These are phyloP conservation scores for Tachina fera DNA, from an alignment of 2,888 invertebrate genomes.

Conservation along the genomic window DNA sequence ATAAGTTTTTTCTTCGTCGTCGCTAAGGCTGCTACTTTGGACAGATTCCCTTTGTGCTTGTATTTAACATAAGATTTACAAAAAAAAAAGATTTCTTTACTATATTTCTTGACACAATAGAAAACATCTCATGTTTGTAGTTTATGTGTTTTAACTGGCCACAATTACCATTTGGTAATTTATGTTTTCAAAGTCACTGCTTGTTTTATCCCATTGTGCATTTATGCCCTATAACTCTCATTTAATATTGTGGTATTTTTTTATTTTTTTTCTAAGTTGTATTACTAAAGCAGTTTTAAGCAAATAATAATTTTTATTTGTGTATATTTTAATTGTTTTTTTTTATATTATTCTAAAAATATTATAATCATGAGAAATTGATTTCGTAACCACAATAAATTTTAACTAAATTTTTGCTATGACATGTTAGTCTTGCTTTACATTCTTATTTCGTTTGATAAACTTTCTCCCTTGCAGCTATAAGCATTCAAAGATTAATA, in stretches of 20 bases:
- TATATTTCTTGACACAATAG: neutral
- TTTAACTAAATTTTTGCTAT: too few relatives aligned
- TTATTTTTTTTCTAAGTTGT: neutral
- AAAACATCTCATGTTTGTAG: constrained; percentile 1
- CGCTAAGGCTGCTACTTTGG: neutral
- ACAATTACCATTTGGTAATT: constrained; percentile 33
- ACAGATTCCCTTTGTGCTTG: neutral
- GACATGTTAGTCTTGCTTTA: too few relatives aligned
- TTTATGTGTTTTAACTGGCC: constrained; percentile 16
- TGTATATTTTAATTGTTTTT: too few relatives aligned
- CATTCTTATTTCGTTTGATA: too few relatives aligned
- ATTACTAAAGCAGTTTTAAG: too few relatives aligned
- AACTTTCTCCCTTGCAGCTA: too few relatives aligned
- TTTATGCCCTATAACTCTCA: neutral
- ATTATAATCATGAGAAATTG: too few relatives aligned
- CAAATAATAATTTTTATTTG: too few relatives aligned
- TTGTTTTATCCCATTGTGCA: neutral
- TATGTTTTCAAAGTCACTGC: neutral
- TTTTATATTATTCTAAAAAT: too few relatives aligned
- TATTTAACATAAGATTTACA: neutral
- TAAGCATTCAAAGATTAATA: too few relatives aligned
- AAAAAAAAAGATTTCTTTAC: neutral
- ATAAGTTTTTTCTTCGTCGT: neutral
- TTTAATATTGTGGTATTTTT: neutral
- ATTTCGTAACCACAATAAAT: too few relatives aligned